Evolutionary conservation across 1,140 invertebrate species (phyloP).

Genomic region (Rhyacophila brunnea): DNA sequence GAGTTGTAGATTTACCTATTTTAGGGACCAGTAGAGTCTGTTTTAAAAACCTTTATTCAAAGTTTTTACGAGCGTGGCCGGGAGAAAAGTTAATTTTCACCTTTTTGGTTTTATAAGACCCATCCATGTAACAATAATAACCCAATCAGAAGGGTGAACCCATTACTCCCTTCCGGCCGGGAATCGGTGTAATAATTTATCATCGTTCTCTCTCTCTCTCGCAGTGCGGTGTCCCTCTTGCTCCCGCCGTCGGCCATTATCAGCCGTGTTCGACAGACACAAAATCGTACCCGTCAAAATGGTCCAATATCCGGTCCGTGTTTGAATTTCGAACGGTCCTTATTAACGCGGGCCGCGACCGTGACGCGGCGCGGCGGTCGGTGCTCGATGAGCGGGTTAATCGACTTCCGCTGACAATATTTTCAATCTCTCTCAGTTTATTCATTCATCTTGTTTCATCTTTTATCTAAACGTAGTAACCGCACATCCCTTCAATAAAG

Average conservation of each 20-base stretch:
- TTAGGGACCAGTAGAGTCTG: too few species aligned
- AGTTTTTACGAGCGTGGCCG: not conserved
- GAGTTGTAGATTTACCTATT: too few species aligned
- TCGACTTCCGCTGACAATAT: too few species aligned
- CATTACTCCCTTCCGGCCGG: conserved; percentile 20
- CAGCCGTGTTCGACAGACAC: not conserved
- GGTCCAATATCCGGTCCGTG: conserved; percentile 21
- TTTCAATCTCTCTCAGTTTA: too few species aligned
- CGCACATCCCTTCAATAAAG: too few species aligned
- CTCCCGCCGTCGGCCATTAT: conserved; percentile 5
- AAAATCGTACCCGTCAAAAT: not conserved
- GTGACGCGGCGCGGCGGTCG: not conserved
- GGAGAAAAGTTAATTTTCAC: not conserved
- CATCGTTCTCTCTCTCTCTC: conserved; percentile 1
- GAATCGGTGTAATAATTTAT: conserved; percentile 23
- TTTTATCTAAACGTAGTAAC: too few species aligned
- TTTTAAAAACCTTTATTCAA: not conserved
- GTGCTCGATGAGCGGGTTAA: not conserved
- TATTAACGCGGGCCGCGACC: conserved; percentile 4
- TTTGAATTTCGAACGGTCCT: conserved; percentile 12
- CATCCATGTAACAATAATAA: conserved; percentile 1
- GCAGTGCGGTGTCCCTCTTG: conserved; percentile 4
- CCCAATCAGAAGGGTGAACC: conserved; percentile 14
- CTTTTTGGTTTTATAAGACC: too few species aligned
- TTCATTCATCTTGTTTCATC: too few species aligned